phyloP scores from a whole-genome alignment of 1,140 invertebrate genomes.

The Tyrophagus putrescentiae region DNA sequence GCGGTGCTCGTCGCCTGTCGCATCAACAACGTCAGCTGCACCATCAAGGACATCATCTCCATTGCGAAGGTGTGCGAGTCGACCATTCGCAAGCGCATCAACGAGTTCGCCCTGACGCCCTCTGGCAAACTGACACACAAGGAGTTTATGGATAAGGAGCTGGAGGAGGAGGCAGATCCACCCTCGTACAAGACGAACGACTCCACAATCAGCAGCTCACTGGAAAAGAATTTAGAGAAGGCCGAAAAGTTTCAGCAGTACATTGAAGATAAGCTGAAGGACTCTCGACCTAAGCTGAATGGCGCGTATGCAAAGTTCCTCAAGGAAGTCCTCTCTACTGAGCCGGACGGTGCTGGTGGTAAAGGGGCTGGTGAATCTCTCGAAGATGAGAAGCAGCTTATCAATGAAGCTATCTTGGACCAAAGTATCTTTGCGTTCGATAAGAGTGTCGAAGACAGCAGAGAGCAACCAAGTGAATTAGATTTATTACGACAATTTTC shows the following conservation, averaged over 20 bases:
- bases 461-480: no score
- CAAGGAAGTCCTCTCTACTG: background rate
- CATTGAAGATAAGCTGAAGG: conserved; percentile 49
- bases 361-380: conserved; percentile 24
- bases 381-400: conserved; percentile 20
- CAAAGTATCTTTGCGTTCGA: conserved; percentile 28
- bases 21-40: conserved; percentile 76
- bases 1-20: conserved; percentile 82
- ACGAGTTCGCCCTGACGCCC: conserved; percentile 90
- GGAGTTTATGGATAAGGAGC: conserved; percentile 90
- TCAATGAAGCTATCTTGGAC: conserved; percentile 22
- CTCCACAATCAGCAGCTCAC: conserved; percentile 46
- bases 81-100: conserved; percentile 72
- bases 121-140: conserved; percentile 76
- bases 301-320: conserved; percentile 25
- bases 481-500: no score
- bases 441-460: conserved; percentile 16
- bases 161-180: conserved; percentile 92
- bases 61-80: conserved; percentile 91
- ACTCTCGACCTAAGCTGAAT: conserved; percentile 42
- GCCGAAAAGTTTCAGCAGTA: conserved; percentile 34
- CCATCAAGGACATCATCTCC: conserved; percentile 72
- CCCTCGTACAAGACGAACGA: conserved; percentile 75
- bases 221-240: conserved; percentile 35
- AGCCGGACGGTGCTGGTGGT: background rate